These are phyloP conservation scores for Mastomys coucha DNA, from an alignment of 2,113 vertebrate genomes.

Conservation along the genomic window DNA sequence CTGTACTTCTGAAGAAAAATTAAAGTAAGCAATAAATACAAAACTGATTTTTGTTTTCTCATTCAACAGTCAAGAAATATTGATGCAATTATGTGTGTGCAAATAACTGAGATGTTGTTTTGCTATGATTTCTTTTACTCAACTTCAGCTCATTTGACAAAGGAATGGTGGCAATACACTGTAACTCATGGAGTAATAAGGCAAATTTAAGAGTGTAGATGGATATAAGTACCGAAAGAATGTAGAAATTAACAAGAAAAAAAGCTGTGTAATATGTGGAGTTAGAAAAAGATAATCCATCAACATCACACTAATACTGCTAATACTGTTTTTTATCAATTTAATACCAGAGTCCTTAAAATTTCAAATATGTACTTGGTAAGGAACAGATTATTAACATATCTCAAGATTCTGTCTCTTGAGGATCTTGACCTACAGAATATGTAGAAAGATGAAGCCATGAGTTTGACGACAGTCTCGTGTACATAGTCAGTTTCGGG, in stretches of 20 bases:
- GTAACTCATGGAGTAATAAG: background rate
- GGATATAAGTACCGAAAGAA: background rate
- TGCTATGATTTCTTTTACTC: background rate
- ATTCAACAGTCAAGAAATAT: background rate
- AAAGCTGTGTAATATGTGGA: background rate
- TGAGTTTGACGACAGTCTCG: background rate
- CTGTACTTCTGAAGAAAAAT: background rate
- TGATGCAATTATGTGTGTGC: background rate
- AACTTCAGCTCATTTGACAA: background rate
- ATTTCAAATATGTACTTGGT: background rate
- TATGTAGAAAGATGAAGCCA: background rate
- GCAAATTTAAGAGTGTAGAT: background rate
- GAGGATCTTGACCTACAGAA: background rate
- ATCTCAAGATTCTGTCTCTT: background rate
- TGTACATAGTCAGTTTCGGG: background rate
- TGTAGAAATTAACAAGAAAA: background rate
- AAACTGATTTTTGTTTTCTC: background rate
- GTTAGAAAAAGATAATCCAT: background rate
- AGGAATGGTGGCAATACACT: background rate
- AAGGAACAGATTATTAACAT: background rate
- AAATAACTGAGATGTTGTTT: background rate
- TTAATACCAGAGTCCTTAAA: background rate
- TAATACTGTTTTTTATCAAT: background rate
- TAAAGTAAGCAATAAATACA: background rate
- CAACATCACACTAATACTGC: background rate